Conservation (phyloP, 1,140 invertebrate genomes). For the Scaptomyza hsui region DNA sequence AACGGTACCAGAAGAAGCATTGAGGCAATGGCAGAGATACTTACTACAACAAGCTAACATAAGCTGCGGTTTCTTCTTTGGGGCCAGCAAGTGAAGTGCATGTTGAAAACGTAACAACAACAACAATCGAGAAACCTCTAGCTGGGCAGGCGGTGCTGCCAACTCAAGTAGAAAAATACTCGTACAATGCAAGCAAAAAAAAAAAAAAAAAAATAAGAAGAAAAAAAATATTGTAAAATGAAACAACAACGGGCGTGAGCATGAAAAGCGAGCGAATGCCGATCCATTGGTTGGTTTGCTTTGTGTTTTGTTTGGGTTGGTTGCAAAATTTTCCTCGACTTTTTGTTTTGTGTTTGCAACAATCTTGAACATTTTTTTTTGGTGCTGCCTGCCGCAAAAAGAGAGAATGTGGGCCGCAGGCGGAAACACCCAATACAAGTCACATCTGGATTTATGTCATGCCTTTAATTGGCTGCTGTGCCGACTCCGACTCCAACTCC, state of each 20-base stretch:
- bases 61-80: slow-evolving; percentile 73
- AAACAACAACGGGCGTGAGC: slow-evolving; percentile 77
- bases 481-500: slow-evolving; percentile 53
- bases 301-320: slow-evolving; percentile 44
- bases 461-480: slow-evolving; percentile 83
- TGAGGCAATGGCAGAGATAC: slow-evolving; percentile 12
- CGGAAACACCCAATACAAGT: slow-evolving; percentile 84
- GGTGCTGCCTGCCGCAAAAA: slow-evolving; percentile 49
- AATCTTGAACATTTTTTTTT: slow-evolving; percentile 80
- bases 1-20: slow-evolving; percentile 15
- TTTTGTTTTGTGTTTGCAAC: slow-evolving; percentile 72
- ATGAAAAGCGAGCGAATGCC: slow-evolving; percentile 62
- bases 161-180: slow-evolving; percentile 82
- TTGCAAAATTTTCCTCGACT: slow-evolving; percentile 52
- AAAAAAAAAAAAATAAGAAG: slow-evolving; percentile 27
- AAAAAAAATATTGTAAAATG: slow-evolving; percentile 69
- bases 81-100: slow-evolving; percentile 60
- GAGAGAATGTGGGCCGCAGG: slow-evolving; percentile 81
- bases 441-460: slow-evolving; percentile 84
- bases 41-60: no score
- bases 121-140: slow-evolving; percentile 28
- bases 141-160: slow-evolving; percentile 55
- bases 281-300: slow-evolving; percentile 37
- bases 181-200: slow-evolving; percentile 72
- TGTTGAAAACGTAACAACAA: slow-evolving; percentile 43